Percentiles rank a stretch among this genome's conserved stretches.
Conservation (phyloP, 1,140 invertebrate genomes). For the Venustaconcha ellipsiformis region DNA sequence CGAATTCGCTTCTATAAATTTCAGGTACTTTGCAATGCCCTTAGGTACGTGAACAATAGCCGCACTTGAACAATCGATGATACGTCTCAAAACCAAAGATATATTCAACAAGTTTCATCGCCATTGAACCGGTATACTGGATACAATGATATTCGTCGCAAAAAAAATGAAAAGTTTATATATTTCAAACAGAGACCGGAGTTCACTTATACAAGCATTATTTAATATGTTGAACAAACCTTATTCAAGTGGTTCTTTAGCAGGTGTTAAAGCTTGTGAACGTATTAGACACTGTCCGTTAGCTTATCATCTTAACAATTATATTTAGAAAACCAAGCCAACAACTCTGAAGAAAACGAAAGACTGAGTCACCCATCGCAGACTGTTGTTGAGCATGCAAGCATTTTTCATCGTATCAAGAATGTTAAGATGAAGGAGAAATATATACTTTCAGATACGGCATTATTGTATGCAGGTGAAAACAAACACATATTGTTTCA, state of each 20-base stretch:
- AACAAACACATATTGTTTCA: slow-evolving; percentile 13
- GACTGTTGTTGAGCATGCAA: slow-evolving; percentile 14
- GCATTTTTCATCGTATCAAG: not conserved
- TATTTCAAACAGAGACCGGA: too few species aligned
- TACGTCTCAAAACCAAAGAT: slow-evolving; percentile 1
- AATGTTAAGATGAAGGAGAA: not conserved
- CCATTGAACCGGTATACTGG: slow-evolving; percentile 6
- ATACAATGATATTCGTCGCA: slow-evolving; percentile 21
- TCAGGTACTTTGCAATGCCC: slow-evolving; percentile 29
- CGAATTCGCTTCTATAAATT: not conserved
- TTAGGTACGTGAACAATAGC: slow-evolving; percentile 33
- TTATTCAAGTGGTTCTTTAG: not conserved
- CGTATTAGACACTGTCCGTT: slow-evolving; percentile 5
- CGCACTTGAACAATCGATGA: slow-evolving; percentile 25
- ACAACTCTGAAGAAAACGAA: not conserved
- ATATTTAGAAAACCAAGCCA: slow-evolving; percentile 9
- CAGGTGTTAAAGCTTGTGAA: slow-evolving; percentile 1
- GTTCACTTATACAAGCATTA: too few species aligned
- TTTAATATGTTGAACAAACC: slow-evolving; percentile 7
- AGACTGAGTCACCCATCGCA: not conserved
- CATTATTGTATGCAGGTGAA: not conserved
- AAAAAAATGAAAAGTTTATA: slow-evolving; percentile 15
- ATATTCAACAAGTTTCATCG: slow-evolving; percentile 10
- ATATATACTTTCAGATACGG: slow-evolving; percentile 9
- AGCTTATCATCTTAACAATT: slow-evolving; percentile 11